Base-by-base conservation (phyloP, 2,888 invertebrate species). In the Orthosia gracilis region DNA sequence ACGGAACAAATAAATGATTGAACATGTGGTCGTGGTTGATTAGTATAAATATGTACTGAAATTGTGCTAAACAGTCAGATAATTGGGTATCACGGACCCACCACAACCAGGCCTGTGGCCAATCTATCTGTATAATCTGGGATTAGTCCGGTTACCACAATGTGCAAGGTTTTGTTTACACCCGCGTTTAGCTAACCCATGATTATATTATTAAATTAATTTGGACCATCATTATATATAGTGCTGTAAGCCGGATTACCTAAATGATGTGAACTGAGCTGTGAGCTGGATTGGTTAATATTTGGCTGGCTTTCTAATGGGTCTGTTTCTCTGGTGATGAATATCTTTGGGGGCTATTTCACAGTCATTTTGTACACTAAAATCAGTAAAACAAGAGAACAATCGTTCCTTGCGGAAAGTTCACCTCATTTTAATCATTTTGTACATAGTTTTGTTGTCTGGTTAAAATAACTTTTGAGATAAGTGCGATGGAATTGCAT, bases 41-140 rank as follows among this genome's bases (percentile, higher is more conserved):
- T 86, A 78, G 88, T 71, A 69, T 86, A 80, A 82, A 85, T 83
- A 85, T 87, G 67, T 77, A 77, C 70, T 73, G 75, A 73, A 72
- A 69, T 74, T 76, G 73, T 68, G 73, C 85, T 71, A 82, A 86
- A 86, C 77, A 79, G 72, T 68, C 75, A 75, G 76, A 84, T 87
- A 86, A 88, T 86, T 82, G 64, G 62, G 69, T 63, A 75, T 77
- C 78, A 78, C 68, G 58, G 72, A 66, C 72, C 54, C 4, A 75
- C 85, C 78, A 70, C 84, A 81, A 55, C 54, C 71, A 70, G 69
- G 49, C 13, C 63, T 21, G 84, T 80, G 82, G 77, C 59, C 78
- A 69, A 73, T 76, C 55, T 45, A 81, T 77, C 75, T 67, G 73
- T 80, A 66, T 83, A 74, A 85, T 85, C 72, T 31, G 26, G 70